These are phyloP conservation scores for Gallinago nigripennis DNA, from an alignment of 2,797 vertebrate genomes.

Conservation along the genomic window DNA sequence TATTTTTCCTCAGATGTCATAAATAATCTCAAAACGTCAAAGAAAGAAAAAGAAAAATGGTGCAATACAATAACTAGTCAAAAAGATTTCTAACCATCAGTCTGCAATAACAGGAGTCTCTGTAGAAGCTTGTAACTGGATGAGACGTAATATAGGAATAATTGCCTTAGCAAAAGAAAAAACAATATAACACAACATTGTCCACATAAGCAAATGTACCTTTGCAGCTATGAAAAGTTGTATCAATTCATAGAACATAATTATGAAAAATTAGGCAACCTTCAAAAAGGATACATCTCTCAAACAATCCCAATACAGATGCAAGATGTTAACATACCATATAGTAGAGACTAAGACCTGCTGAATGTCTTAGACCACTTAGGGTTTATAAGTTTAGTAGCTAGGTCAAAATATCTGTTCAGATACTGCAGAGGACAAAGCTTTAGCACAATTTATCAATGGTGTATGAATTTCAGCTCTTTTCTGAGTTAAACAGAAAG, in stretches of 20 bases:
- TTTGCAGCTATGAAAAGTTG: not conserved
- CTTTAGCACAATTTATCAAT: not conserved
- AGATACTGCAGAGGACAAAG: not conserved
- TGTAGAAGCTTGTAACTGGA: not conserved
- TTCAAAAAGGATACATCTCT: not conserved
- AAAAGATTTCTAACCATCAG: constrained; percentile 9
- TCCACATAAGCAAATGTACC: not conserved
- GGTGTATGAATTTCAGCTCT: not conserved
- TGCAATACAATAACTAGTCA: constrained; percentile 7
- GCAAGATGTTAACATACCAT: not conserved
- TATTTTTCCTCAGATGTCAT: constrained; percentile 30
- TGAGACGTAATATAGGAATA: not conserved
- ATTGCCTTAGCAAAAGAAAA: not conserved
- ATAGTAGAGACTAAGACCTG: not conserved
- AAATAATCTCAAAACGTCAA: constrained; percentile 16
- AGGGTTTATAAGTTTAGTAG: not conserved
- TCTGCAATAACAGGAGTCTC: not conserved
- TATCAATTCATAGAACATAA: not conserved
- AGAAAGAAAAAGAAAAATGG: not conserved
- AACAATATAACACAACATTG: not conserved
- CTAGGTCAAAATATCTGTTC: not conserved
- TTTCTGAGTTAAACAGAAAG: not conserved
- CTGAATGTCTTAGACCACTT: not conserved
- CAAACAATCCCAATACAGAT: not conserved
- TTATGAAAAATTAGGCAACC: not conserved